Base-by-base conservation (phyloP, 2,113 vertebrate species). In the Cyanocitta stelleri region DNA sequence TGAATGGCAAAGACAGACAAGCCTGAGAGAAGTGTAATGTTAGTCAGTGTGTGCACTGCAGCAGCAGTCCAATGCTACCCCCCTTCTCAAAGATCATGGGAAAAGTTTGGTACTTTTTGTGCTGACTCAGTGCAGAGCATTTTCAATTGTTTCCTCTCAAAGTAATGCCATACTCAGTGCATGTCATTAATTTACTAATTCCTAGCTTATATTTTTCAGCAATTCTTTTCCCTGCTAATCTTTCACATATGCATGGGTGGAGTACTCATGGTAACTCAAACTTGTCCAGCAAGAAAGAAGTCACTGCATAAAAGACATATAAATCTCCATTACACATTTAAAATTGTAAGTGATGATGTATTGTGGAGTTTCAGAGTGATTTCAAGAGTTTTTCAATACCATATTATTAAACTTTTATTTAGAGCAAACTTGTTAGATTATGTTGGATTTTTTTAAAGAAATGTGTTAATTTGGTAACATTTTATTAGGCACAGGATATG, bases 191-290 rank as follows among this genome's bases (percentile, higher is more conserved):
- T 52, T 89, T 52, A 91, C 29, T 92, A n/a, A 61, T 66, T 68
- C 55, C 30, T 87, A 67, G 11, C 35, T 92, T 84, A 18, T 56
- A 41, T 91, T 94, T 94, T 95, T 87, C 94, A 96, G 62, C 62
- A 74, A 35, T 59, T 44, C 35, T 84, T 95, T 97, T 91, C 63
- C 92, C 71, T 87, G 78, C 49, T 94, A 94, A 95, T 82, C 91
- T 96, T 76, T 79, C 54, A 39, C 20, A 16, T 27, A 54, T 66
- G 49, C 77, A 82, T 90, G 89, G 94, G 96, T 85, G 94, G 89
- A 95, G 91, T 78, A 66, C 71, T 83, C 43, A 58, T 9, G 37
- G 71, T 63, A 91, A 43, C 30, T 23, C 56, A 90, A 96, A 96
- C 95, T 85, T 87, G 93, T 55, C 85, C 24, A 58, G 41, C 94